These are phyloP conservation scores for Julus scanicus DNA, from an alignment of 2,888 invertebrate species.

Conservation along the genomic window DNA sequence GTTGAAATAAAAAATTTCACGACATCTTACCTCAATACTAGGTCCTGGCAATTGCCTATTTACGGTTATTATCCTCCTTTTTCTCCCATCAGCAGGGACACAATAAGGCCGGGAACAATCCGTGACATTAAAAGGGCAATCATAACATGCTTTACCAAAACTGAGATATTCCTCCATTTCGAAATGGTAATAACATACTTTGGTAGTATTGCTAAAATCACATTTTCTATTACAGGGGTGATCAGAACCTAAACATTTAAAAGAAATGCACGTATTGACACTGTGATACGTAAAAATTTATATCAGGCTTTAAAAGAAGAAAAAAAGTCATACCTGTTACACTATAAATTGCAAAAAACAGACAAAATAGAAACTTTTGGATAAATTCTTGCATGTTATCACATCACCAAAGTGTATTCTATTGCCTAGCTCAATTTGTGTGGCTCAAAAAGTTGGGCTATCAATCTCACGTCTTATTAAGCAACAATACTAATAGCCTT, in stretches of 20 bases:
- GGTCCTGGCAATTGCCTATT: constrained; percentile 92
- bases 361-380: background rate
- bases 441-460: background rate
- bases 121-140: constrained; percentile 79
- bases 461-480: background rate
- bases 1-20: too few relatives aligned
- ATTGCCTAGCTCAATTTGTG: background rate
- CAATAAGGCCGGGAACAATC: constrained; percentile 85
- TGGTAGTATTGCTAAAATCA: background rate
- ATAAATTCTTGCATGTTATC: background rate
- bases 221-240: constrained; percentile 47
- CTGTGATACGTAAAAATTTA: background rate
- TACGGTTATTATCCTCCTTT: constrained; percentile 79
- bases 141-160: constrained; percentile 85
- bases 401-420: background rate
- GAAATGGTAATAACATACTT: constrained; percentile 77
- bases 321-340: background rate
- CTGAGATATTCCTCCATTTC: constrained; percentile 84
- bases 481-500: background rate
- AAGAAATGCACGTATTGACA: background rate
- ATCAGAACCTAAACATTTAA: background rate
- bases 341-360: background rate
- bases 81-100: constrained; percentile 83
- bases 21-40: constrained; percentile 75
- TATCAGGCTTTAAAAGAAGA: background rate